Evolutionary conservation across 2,888 invertebrate species (phyloP), one percentile per base, ranked within the genome.

Genomic region (Nyleta sp.): DNA sequence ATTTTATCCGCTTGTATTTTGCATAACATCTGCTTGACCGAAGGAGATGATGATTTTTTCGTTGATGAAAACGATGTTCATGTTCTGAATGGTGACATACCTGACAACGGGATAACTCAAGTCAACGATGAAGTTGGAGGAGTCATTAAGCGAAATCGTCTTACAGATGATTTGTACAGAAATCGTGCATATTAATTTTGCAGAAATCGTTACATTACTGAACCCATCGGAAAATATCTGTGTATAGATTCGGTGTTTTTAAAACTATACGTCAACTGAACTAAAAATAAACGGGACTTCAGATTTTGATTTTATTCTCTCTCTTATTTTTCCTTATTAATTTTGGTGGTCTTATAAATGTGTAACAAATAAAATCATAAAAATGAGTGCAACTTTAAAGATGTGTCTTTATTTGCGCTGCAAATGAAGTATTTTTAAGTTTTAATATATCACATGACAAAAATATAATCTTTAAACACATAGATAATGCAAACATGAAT

Each of bases 1-100:
- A 46, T 46, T 46, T 20, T 46, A 6, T 17, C 46, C n/a, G 3
- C 15, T 31, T 50, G 50, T n/a, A 50, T 50, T 31, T 13, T 50
- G 11, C 50, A 50, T 31, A 50, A 50, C 24, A 50, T 50, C 17
- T 31, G 50, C 13, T 31, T 50, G 17, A 17, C 13, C 1, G n/a
- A 50, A 6, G 50, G n/a, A 50, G 48, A 50, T 11, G 24, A 24
- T 24, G 31, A 28, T n/a, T 11, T 31, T 10, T 28, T 50, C 22
- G 15, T 22, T 10, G 50, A 50, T 1, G n/a, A 50, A 8, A 18
- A 50, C 20, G 10, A 22, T 46, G 24, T 24, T 24, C 24, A 24
- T 24, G 7, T 24, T 24, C 4, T 24, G 3, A 7, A 40, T 1
- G 13, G 1, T 13, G 24, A 24, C 3, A 24, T 24, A 24, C 24